These are phyloP conservation scores for Tylochromis polylepis DNA, from an alignment of 2,113 vertebrate species.

Conservation along the genomic window DNA sequence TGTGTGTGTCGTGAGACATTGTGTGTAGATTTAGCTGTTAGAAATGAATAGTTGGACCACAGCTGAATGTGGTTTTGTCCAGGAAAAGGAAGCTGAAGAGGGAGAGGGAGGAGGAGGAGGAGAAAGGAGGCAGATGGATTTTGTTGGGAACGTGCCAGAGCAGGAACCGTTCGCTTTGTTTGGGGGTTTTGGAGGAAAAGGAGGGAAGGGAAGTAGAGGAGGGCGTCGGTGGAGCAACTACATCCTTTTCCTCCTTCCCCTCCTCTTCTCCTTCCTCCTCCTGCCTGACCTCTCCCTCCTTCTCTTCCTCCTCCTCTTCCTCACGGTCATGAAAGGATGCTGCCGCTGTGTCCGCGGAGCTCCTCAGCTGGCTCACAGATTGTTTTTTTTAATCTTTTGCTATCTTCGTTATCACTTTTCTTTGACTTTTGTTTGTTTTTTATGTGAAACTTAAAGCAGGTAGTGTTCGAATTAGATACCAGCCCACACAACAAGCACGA, in stretches of 20 bases:
- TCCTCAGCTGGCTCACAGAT: not conserved
- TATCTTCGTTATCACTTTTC: not conserved
- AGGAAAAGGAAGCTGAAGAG: conserved; percentile 12
- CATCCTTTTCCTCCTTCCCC: conserved; percentile 55
- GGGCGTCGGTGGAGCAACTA: conserved; percentile 48
- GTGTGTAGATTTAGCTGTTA: not conserved
- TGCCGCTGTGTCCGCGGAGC: not conserved
- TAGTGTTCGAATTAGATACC: not conserved
- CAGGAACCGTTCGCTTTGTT: conserved; percentile 61
- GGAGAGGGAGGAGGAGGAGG: not conserved
- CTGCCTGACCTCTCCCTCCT: conserved; percentile 6
- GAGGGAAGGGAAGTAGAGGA: conserved; percentile 49
- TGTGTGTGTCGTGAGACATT: not conserved
- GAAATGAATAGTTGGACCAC: not conserved
- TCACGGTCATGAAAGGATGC: conserved; percentile 22
- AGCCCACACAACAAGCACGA: not conserved
- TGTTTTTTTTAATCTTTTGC: not conserved
- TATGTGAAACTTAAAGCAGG: not conserved
- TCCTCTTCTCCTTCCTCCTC: not conserved
- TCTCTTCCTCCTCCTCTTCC: not conserved
- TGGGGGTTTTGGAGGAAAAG: conserved; percentile 47
- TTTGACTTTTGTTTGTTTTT: not conserved
- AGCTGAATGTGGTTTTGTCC: conserved; percentile 6
- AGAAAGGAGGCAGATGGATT: conserved; percentile 32
- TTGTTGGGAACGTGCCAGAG: conserved; percentile 33